These are phyloP conservation scores for Podiceps cristatus DNA, from an alignment of 2,113 vertebrate species.

Conservation along the genomic window DNA sequence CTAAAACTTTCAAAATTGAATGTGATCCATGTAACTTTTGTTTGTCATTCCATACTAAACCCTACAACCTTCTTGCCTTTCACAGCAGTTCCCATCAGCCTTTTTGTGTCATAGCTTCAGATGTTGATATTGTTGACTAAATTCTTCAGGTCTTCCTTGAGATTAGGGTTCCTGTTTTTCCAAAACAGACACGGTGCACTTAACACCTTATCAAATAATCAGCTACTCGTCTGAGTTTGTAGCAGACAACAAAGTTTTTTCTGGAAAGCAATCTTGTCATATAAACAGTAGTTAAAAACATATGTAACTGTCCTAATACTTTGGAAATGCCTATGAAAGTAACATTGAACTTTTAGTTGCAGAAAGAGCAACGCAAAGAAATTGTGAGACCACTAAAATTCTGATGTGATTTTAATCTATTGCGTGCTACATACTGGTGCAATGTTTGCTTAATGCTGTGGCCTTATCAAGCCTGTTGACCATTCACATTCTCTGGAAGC, in stretches of 20 bases:
- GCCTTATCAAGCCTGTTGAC: neutral
- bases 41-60: neutral
- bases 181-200: neutral
- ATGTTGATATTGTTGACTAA: neutral
- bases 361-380: neutral
- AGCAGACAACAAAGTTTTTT: neutral
- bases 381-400: neutral
- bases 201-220: neutral
- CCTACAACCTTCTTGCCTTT: neutral
- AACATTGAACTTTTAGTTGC: neutral
- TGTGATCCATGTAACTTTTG: neutral
- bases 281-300: neutral
- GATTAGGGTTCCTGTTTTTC: neutral
- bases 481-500: neutral
- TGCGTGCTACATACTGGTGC: neutral
- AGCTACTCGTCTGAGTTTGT: neutral
- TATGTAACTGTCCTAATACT: neutral
- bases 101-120: neutral
- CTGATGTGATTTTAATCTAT: neutral
- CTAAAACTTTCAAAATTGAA: neutral
- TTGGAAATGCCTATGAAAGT: neutral
- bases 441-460: neutral
- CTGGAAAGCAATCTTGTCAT: neutral
- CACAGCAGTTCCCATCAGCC: neutral
- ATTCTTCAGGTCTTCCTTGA: neutral